Percentiles rank a stretch among this genome's conserved stretches.
phyloP scores from a whole-genome alignment of 2,113 vertebrate genomes.

The Globicephala melas region DNA sequence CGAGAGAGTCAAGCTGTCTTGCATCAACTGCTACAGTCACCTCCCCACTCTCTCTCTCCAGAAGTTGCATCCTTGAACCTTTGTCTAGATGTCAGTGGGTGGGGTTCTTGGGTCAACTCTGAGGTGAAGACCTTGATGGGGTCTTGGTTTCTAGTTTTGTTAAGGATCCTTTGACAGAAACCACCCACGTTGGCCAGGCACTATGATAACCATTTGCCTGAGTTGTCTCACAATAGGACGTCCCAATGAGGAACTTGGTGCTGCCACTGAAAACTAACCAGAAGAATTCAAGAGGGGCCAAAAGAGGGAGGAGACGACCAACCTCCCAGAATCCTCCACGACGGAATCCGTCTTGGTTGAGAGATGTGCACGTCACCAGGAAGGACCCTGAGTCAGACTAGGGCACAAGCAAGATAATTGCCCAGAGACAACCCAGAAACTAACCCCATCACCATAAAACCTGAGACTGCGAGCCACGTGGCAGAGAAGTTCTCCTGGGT shows the following conservation, averaged over 20 bases:
- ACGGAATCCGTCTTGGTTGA: neutral
- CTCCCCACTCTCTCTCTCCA: neutral
- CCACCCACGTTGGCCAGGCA: neutral
- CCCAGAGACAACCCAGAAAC: neutral
- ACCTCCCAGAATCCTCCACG: neutral
- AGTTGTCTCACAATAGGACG: neutral
- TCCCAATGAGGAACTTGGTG: neutral
- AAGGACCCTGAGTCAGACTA: neutral
- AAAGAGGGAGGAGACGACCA: neutral
- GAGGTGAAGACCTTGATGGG: neutral
- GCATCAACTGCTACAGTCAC: neutral
- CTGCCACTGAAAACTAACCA: neutral
- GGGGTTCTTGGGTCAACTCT: neutral
- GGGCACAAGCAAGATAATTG: neutral
- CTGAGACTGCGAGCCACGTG: neutral
- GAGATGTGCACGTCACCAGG: neutral
- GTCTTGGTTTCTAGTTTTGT: neutral
- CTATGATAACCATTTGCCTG: neutral
- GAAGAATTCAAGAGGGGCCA: neutral
- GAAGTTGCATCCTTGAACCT: neutral
- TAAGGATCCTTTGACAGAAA: neutral
- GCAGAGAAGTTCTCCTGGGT: too few relatives aligned
- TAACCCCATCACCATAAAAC: neutral
- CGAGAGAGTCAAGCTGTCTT: neutral
- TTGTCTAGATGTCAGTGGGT: neutral